Base-by-base conservation (phyloP, 2,888 invertebrate genomes). In the Erebia epiphron region DNA sequence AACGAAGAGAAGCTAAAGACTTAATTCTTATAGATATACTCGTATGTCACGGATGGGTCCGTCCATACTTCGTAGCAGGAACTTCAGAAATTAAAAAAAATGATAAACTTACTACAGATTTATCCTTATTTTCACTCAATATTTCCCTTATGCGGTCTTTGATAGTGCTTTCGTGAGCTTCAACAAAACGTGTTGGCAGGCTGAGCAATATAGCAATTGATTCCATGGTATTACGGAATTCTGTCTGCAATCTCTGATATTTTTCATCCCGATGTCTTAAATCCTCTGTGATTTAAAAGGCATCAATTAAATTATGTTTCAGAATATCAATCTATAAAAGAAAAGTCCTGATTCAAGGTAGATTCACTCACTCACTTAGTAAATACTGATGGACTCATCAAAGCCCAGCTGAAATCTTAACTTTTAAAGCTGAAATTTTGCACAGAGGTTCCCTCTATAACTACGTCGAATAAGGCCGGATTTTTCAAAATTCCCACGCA, bases 141-240 rank as follows among this genome's bases (percentile, higher is more conserved):
- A 97, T 94, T 86, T 97, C 97, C 18, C 97, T 94, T 68, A 97
- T 95, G 75, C 97, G 94, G 74, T 97, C 97, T 84, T 97, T 97
- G 73, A 98, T 96, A 49, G 96, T 94, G 65, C 95, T 95, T 84
- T 97, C 97, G 70, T 96, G 95, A 0, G 97, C 96, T 80, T 97
- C 97, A 4, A 96, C 95, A 83, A 96, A 96, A 75, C 96, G 89
- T 43, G 95, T 94, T 1, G 97, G 96, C 9, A 96, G 94, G 82
- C 96, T 96, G 35, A 96, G 85, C 54, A 96, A 92, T 70, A 96
- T 95, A 9, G 96, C 96, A 69, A 96, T 85, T 0, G 96, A 96
- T 82, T 97, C 96, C 84, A 96, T 90, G 0, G 95, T 93, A 80
- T 96, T 96, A 10, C 96, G 94, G 77, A 95, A 92, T 78, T 97